A percentile compares a stretch with the other conserved stretches of the same genome.
Conservation (phyloP, 2,888 invertebrate genomes). For the Bruchidius siliquastri region DNA sequence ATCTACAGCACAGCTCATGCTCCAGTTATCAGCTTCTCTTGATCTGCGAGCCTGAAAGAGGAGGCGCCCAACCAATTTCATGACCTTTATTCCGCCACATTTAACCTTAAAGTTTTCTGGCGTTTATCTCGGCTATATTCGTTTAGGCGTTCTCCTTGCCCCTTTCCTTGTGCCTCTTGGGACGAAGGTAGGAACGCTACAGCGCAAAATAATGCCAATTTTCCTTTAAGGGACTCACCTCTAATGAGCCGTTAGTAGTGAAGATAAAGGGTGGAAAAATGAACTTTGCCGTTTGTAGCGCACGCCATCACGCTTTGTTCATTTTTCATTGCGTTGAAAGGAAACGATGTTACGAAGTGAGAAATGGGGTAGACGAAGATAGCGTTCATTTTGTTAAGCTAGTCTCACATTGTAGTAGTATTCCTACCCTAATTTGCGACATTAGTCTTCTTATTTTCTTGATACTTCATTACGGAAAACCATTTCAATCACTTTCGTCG, state of each 20-base stretch:
- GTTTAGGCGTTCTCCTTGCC: not conserved
- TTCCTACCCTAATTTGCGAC: too few species aligned
- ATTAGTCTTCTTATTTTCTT: too few species aligned
- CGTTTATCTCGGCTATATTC: not conserved
- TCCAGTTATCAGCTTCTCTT: not conserved
- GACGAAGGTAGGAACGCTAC: not conserved
- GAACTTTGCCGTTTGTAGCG: not conserved
- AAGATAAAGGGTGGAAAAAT: not conserved
- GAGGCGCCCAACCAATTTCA: not conserved
- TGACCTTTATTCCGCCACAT: slow-evolving; percentile 3
- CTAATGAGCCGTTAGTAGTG: not conserved
- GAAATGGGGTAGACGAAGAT: too few species aligned
- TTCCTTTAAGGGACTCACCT: not conserved
- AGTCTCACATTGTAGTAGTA: too few species aligned
- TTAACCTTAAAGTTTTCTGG: not conserved
- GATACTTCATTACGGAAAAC: too few species aligned
- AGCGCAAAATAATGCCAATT: not conserved
- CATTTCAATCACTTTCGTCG: too few species aligned
- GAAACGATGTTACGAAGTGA: not conserved
- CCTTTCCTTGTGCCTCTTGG: not conserved
- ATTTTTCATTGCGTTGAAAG: not conserved
- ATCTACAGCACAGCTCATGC: not conserved
- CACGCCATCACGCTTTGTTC: not conserved
- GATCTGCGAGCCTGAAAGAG: not conserved
- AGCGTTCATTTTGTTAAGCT: too few species aligned